Percentiles rank a stretch among this genome's conserved stretches.
These are phyloP conservation scores for Agonopterix heracliana DNA, from an alignment of 2,888 invertebrate genomes.

Conservation along the genomic window DNA sequence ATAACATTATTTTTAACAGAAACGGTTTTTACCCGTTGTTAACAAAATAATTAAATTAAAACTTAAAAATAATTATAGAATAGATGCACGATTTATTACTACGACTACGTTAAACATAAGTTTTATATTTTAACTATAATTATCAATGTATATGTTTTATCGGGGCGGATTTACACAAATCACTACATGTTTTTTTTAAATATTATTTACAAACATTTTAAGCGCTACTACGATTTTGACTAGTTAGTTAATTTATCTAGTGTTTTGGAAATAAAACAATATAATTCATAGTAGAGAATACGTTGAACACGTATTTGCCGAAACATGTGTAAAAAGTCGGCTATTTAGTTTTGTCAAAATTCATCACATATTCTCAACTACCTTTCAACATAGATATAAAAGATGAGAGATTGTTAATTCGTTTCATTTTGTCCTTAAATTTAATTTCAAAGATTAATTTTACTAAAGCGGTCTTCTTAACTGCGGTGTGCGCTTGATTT, in stretches of 20 bases:
- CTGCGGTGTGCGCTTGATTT: constrained; percentile 42
- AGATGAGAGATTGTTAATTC: constrained; percentile 24
- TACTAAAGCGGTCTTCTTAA: constrained; percentile 14
- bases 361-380: too few species aligned
- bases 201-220: constrained; percentile 66
- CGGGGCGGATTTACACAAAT: constrained; percentile 63
- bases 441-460: constrained; percentile 20
- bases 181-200: constrained; percentile 42
- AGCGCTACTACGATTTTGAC: constrained; percentile 42
- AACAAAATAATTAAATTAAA: too few species aligned
- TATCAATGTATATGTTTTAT: constrained; percentile 17
- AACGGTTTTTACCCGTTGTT: too few species aligned
- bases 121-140: constrained; percentile 19
- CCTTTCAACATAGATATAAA: background rate
- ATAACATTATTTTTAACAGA: too few species aligned
- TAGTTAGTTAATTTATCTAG: constrained; percentile 21
- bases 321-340: too few species aligned
- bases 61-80: constrained; percentile 1
- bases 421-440: constrained; percentile 30
- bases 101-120: constrained; percentile 25
- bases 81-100: background rate
- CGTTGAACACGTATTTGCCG: too few species aligned
- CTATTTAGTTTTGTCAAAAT: too few species aligned
- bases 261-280: constrained; percentile 1
- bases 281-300: too few species aligned